Conservation (phyloP, 1,140 invertebrate genomes). For the Drosophila bocki region DNA sequence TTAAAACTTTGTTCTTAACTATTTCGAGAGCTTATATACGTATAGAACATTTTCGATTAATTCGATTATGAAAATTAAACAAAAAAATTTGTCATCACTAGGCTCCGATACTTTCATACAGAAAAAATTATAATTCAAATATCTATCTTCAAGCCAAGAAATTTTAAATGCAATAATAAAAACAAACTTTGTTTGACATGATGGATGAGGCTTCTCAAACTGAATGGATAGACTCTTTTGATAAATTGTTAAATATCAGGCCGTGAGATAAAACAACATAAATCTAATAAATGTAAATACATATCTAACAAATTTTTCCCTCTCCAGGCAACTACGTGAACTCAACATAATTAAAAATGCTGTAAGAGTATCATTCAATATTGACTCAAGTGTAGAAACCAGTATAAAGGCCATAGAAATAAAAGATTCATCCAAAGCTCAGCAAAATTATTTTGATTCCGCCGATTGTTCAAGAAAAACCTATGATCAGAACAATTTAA, state of each 20-base stretch:
- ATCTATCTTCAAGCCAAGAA: too few species aligned
- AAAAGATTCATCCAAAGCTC: neutral
- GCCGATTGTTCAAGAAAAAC: neutral
- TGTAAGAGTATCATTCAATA: constrained; percentile 70
- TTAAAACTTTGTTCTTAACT: too few species aligned
- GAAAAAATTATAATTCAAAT: neutral
- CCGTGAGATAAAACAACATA: constrained; percentile 38
- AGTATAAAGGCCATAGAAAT: constrained; percentile 29
- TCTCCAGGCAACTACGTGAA: constrained; percentile 54
- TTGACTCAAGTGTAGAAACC: constrained; percentile 79
- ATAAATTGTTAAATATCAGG: constrained; percentile 58
- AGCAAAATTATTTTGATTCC: neutral
- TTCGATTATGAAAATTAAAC: too few species aligned
- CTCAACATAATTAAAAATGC: constrained; percentile 57
- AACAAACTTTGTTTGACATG: neutral
- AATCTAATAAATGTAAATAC: neutral
- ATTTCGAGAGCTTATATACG: too few species aligned
- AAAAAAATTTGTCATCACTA: neutral
- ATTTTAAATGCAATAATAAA: neutral
- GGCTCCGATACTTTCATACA: too few species aligned
- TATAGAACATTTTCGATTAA: too few species aligned
- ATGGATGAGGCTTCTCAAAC: constrained; percentile 63
- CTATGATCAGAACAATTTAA: constrained; percentile 1
- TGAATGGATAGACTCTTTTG: constrained; percentile 75
- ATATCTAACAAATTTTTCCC: neutral